Percentiles rank a stretch among this genome's conserved stretches.
Evolutionary conservation across 2,113 vertebrate genomes (phyloP).

Genomic region (Sylvilagus bachmani): DNA sequence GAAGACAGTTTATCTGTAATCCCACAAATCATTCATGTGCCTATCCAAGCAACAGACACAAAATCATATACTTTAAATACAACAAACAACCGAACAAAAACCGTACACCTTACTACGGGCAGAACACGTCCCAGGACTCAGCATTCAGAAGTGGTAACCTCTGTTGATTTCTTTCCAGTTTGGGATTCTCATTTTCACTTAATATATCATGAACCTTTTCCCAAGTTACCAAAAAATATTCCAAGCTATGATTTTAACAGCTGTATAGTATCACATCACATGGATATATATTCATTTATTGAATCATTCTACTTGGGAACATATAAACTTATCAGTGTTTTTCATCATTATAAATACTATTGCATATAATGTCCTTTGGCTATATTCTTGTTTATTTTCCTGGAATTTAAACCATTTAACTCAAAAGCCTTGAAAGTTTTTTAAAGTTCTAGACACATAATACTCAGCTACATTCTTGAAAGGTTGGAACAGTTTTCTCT

Average conservation of each 20-base stretch:
- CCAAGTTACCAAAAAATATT: neutral
- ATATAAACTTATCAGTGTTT: neutral
- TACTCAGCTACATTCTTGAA: neutral
- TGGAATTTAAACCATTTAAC: neutral
- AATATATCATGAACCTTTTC: neutral
- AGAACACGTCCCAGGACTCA: neutral
- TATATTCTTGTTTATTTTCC: neutral
- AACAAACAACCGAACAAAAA: no score
- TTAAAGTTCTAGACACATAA: neutral
- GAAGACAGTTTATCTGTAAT: neutral
- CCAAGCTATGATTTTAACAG: constrained; percentile 17
- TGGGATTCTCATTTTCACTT: neutral
- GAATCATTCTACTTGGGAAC: neutral
- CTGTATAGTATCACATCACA: neutral
- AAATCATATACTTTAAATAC: neutral
- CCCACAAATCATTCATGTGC: neutral
- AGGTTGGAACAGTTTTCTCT: neutral
- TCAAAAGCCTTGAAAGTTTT: neutral
- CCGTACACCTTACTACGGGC: neutral
- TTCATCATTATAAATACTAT: neutral
- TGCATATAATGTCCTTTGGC: neutral
- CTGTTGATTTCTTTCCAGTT: neutral
- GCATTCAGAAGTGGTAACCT: neutral
- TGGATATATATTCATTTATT: neutral
- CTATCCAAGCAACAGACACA: neutral